Evolutionary conservation across 2,113 vertebrate genomes (phyloP), one percentile per base, ranked within the genome.

Genomic region (Sinocyclocheilus maitianheensis): DNA sequence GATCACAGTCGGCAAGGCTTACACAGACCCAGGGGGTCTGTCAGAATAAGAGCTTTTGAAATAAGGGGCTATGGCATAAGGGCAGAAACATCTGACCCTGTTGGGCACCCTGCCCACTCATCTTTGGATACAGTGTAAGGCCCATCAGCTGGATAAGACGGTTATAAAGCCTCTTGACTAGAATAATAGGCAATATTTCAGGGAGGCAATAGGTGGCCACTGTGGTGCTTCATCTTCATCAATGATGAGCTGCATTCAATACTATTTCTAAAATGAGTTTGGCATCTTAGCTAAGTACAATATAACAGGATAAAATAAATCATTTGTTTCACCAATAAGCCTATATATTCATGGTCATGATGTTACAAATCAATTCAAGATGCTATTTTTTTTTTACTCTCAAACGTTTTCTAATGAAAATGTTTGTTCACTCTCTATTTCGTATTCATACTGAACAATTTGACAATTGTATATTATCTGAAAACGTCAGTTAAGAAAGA

Each of bases 51-150:
- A 71, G 90, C 92, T 90, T 87, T 82, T 88, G 84, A 79, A 79
- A 79, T 79, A 83, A 88, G 12, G 13, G 46, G 60, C 87, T 89
- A 89, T 43, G 90, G 88, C 91, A 92, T 91, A 87, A 95, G 95
- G 92, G 91, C 91, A 94, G 88, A 88, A 95, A 94, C 91, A 91
- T 92, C 93, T 96, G 92, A 95, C 95, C 92, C 94, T 90, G 92
- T 90, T 90, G 87, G 90, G 89, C 80, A 76, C 84, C 89, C 80
- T 80, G 88, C 67, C 87, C 71, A 55, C 55, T 55, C 58, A 40
- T 40, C 84, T 85, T 58, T 85, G 79, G 78, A 62, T 90, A 69
- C 12, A 85, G 87, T 75, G n/a, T 26, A 8, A 51, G 5, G 26
- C 40, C 40, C 87, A 90, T 84, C 90, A 93, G 91, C 90, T 93